Conservation (phyloP, 2,797 vertebrate genomes). For the Syngnathus acus region DNA sequence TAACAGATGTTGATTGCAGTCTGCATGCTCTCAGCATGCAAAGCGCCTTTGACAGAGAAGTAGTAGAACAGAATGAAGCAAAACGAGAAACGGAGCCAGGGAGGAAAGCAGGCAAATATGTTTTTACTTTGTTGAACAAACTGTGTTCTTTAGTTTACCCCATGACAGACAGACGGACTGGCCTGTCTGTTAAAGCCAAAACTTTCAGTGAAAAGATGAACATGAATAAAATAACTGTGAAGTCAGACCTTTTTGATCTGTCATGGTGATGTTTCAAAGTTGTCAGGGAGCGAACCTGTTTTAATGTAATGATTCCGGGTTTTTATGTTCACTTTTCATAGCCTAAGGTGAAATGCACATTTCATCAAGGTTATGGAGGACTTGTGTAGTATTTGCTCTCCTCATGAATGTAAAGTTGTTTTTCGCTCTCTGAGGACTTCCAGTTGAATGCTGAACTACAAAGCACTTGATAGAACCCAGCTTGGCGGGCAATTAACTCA, state of each 20-base stretch:
- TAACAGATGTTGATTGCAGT: constrained; percentile 80
- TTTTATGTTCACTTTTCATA: constrained; percentile 61
- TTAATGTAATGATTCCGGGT: constrained; percentile 48
- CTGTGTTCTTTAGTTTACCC: constrained; percentile 11
- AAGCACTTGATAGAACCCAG: constrained; percentile 62
- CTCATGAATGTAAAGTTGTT: constrained; percentile 69
- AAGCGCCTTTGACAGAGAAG: constrained; percentile 45
- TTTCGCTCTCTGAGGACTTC: constrained; percentile 62
- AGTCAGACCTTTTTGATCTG: constrained; percentile 46
- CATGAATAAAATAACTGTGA: constrained; percentile 34
- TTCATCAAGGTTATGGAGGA: constrained; percentile 70
- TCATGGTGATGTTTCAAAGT: constrained; percentile 52
- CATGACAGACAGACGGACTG: constrained; percentile 17
- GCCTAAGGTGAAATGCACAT: constrained; percentile 72
- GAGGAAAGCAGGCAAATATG: constrained; percentile 21
- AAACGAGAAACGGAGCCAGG: constrained; percentile 29
- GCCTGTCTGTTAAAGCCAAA: constrained; percentile 4
- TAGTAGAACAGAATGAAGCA: constrained; percentile 12
- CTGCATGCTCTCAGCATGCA: constrained; percentile 57
- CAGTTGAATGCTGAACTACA: constrained; percentile 63
- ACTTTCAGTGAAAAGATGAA: constrained; percentile 11
- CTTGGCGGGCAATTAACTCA: constrained; percentile 62
- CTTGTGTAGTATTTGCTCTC: constrained; percentile 54
- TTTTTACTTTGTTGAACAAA: constrained; percentile 10
- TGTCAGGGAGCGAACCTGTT: constrained; percentile 51